phyloP scores from a whole-genome alignment of 2,888 invertebrate species.

The Alloplasta piceator region DNA sequence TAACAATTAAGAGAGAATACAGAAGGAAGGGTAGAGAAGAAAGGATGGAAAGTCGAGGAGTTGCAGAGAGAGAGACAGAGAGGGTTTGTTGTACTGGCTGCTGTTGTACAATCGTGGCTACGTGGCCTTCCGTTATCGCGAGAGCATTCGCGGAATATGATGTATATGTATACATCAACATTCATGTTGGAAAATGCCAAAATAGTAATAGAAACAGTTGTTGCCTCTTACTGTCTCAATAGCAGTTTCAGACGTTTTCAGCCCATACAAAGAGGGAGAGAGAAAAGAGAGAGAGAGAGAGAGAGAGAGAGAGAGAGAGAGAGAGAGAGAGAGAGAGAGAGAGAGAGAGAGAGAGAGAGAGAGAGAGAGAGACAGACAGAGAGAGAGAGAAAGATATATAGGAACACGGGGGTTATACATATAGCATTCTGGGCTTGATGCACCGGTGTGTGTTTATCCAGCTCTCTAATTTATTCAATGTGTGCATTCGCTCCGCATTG shows the following conservation, averaged over 20 bases:
- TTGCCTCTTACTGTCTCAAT: slow-evolving; percentile 47
- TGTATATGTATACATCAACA: slow-evolving; percentile 23
- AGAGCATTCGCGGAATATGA: slow-evolving; percentile 49
- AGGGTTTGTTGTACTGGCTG: neutral
- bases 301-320: slow-evolving; percentile 8
- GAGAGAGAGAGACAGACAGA: slow-evolving; percentile 25
- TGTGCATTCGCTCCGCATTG: slow-evolving; percentile 78
- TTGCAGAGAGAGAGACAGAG: slow-evolving; percentile 25
- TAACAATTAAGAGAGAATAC: slow-evolving; percentile 52
- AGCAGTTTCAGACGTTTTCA: slow-evolving; percentile 56
- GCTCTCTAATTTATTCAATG: slow-evolving; percentile 79
- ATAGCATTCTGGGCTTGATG: slow-evolving; percentile 58
- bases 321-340: slow-evolving; percentile 29
- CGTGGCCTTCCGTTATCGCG: slow-evolving; percentile 56
- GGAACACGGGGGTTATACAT: slow-evolving; percentile 44
- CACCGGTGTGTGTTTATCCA: slow-evolving; percentile 75
- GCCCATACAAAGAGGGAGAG: slow-evolving; percentile 33
- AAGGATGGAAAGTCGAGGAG: too few species aligned
- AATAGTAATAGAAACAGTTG: slow-evolving; percentile 47
- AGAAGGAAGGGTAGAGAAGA: slow-evolving; percentile 25
- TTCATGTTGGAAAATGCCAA: slow-evolving; percentile 57
- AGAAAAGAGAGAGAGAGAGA: slow-evolving; percentile 30
- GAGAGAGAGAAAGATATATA: slow-evolving; percentile 9
- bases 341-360: slow-evolving; percentile 31
- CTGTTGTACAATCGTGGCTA: slow-evolving; percentile 51